A percentile compares a stretch with the other conserved stretches of the same genome.
Conservation (phyloP, 2,797 vertebrate genomes). For the Cheirogaleus major region DNA sequence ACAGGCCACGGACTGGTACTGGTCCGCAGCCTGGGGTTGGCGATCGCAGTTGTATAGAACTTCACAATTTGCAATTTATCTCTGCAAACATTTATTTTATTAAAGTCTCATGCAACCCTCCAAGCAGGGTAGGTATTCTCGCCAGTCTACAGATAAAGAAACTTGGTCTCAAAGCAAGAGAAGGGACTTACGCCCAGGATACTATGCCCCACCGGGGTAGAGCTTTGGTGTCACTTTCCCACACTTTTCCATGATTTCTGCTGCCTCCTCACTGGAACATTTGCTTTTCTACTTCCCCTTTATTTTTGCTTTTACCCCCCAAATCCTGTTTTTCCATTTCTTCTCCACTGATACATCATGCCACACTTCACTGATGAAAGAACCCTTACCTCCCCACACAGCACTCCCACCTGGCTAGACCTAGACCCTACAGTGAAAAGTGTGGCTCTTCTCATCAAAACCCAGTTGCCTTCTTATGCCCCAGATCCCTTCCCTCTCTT, state of each 20-base stretch:
- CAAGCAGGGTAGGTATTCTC: background rate
- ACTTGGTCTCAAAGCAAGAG: background rate
- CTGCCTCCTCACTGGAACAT: background rate
- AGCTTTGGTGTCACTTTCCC: background rate
- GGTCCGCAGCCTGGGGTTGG: too few relatives aligned
- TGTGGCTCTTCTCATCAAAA: background rate
- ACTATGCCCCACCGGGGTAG: fast-evolving
- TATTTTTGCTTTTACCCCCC: background rate
- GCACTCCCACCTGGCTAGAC: too few relatives aligned
- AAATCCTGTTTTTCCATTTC: background rate
- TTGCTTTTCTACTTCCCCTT: background rate
- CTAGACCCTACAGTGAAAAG: background rate
- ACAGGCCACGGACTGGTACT: too few relatives aligned
- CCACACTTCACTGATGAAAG: background rate
- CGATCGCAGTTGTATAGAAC: too few relatives aligned
- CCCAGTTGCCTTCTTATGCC: background rate
- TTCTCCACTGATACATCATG: background rate
- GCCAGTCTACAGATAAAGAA: background rate
- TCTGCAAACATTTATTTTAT: background rate
- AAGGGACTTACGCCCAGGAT: background rate
- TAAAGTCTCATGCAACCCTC: background rate
- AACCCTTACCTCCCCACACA: background rate
- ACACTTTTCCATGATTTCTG: background rate
- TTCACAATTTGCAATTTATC: background rate
- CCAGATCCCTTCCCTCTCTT: background rate